Conservation (phyloP, 1,140 invertebrate genomes). For the Nomia melanderi region DNA sequence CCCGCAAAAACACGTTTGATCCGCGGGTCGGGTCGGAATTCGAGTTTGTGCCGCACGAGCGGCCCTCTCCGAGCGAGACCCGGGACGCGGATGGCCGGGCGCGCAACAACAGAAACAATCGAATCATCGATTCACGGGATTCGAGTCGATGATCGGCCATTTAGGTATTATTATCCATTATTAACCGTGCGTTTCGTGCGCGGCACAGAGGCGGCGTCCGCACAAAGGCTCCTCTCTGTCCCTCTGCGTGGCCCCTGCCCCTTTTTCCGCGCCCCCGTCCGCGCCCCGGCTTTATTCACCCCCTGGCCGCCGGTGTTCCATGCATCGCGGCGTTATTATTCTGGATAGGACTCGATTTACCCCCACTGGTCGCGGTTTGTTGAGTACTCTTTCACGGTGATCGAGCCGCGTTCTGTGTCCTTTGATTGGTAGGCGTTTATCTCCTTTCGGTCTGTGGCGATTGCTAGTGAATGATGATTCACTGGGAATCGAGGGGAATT, state of each 20-base stretch:
- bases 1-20: slow-evolving; percentile 14
- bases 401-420: slow-evolving; percentile 20
- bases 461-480: too few relatives aligned
- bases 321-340: slow-evolving; percentile 49
- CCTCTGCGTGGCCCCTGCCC: too few relatives aligned
- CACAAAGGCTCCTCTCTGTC: slow-evolving; percentile 4
- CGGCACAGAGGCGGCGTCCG: not conserved
- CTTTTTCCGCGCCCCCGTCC: slow-evolving; percentile 5
- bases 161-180: slow-evolving; percentile 74
- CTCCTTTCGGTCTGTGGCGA: not conserved
- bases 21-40: slow-evolving; percentile 15
- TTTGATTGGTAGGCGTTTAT: not conserved
- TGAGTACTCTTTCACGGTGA: slow-evolving; percentile 29
- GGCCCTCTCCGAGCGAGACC: slow-evolving; percentile 31
- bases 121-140: slow-evolving; percentile 63
- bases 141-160: slow-evolving; percentile 67
- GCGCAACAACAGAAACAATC: slow-evolving; percentile 65
- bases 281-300: slow-evolving; percentile 14
- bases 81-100: slow-evolving; percentile 23
- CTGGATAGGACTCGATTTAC: slow-evolving; percentile 40
- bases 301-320: slow-evolving; percentile 44
- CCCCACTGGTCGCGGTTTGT: slow-evolving; percentile 41
- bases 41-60: slow-evolving; percentile 46
- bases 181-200: slow-evolving; percentile 29
- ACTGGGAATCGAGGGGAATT: too few relatives aligned